phyloP scores from a whole-genome alignment of 2,797 vertebrate genomes.

The Phaenicophaeus curvirostris region DNA sequence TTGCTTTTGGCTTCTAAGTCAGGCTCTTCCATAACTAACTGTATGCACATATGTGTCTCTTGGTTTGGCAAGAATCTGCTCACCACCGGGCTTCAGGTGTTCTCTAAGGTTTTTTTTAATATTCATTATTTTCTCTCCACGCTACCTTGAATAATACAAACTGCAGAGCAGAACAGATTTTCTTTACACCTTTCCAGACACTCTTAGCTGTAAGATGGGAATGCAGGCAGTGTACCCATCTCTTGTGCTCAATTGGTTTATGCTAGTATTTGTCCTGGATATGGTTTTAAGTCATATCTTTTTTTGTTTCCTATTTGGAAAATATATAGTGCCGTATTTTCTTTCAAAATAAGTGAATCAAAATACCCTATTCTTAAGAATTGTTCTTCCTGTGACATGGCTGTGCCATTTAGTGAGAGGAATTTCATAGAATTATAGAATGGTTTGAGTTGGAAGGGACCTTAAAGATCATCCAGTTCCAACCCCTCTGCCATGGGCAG shows the following conservation, averaged over 20 bases:
- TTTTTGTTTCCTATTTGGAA: background rate
- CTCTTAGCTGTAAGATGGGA: background rate
- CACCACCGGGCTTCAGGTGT: background rate
- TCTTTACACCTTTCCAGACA: background rate
- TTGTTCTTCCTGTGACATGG: background rate
- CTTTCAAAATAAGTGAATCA: background rate
- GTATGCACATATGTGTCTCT: background rate
- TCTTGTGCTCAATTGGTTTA: background rate
- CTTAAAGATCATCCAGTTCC: too few species aligned
- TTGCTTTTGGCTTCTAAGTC: background rate
- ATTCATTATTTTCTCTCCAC: background rate
- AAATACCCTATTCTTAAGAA: background rate
- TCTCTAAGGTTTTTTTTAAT: background rate
- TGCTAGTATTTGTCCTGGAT: rapidly evolving
- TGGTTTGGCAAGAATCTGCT: background rate
- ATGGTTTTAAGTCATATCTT: background rate
- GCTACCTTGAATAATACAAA: background rate
- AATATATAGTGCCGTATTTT: background rate
- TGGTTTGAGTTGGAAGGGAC: too few species aligned
- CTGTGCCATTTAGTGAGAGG: background rate
- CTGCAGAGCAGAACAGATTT: background rate
- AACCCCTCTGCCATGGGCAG: too few species aligned
- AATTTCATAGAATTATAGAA: background rate
- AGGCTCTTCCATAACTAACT: background rate
- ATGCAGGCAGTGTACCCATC: background rate